Evolutionary conservation across 2,797 vertebrate genomes (phyloP), one percentile per base, ranked within the genome.

Genomic region (Oceanodroma leucorhoa): DNA sequence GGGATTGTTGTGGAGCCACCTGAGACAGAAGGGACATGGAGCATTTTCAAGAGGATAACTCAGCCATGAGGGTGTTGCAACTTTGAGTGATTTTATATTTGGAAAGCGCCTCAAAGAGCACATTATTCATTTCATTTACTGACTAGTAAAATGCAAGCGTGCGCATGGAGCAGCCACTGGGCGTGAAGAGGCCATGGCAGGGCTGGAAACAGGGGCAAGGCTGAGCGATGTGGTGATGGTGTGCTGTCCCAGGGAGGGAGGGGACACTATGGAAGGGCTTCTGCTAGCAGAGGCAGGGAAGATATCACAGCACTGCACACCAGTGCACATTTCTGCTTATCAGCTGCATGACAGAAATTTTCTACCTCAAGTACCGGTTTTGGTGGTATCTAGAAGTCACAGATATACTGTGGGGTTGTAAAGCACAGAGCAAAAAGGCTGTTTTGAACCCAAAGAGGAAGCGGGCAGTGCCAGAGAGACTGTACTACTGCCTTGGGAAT

Each of bases 231-330:
- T 12, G 34, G 14, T 0, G 1, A n/a, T 62, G 60, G 15, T 11
- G 51, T 23, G 54, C 66, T 50, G 21, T 34, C 36, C 32, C 43
- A 14, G 34, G 58, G 36, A 60, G 17, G 27, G 11, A 43, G 45
- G 22, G 24, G 30, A 29, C 17, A 4, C 14, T 1, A 9, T 24
- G 46, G 40, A 71, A 45, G 36, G 24, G 15, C 58, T 40, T 32
- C 34, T 43, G 40, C 41, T 51, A 20, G 20, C 61, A 46, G 45
- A 24, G 75, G 29, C 54, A 60, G 51, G 36, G 26, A 36, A 6
- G 20, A 20, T 45, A 38, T 81, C 0, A 0, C 0, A 1, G 21
- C 32, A 21, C 55, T 16, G 41, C 14, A 9, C 0, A 0, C 32
- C 29, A 9, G 7, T 3, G 12, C 11, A 0, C 0, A 0, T 41